These are phyloP conservation scores for Hemitrygon akajei DNA, from an alignment of 2,797 vertebrate species.

Conservation along the genomic window DNA sequence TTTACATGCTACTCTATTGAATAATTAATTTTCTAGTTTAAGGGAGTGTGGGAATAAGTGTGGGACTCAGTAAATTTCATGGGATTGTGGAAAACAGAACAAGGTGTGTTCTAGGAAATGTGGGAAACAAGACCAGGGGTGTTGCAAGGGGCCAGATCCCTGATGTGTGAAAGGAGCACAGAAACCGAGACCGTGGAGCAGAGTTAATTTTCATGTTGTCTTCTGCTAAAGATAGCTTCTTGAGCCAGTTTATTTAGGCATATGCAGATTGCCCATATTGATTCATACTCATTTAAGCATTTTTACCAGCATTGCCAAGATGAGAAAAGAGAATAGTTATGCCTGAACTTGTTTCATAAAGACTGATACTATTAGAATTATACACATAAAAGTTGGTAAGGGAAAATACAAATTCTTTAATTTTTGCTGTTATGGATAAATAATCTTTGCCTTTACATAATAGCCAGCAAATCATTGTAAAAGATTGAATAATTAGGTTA, in stretches of 20 bases:
- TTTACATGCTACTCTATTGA: too few relatives aligned
- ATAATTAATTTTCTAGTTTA: too few relatives aligned
- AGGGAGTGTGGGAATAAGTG: too few relatives aligned
- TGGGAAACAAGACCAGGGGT: too few relatives aligned
- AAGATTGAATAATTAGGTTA: neutral
- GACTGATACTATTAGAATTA: neutral
- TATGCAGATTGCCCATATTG: neutral
- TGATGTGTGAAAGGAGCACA: too few relatives aligned
- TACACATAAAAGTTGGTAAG: neutral
- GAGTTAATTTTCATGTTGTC: neutral
- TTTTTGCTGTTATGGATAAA: neutral
- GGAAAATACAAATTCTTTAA: neutral
- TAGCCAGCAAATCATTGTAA: neutral
- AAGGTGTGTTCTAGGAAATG: too few relatives aligned
- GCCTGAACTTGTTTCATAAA: neutral
- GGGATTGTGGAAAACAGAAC: too few relatives aligned
- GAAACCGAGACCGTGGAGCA: too few relatives aligned
- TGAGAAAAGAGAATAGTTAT: neutral
- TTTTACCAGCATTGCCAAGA: neutral
- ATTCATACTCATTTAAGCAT: neutral
- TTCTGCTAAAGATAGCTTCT: neutral
- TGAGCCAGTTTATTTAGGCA: neutral
- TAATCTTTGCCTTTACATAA: neutral
- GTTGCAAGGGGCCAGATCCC: too few relatives aligned
- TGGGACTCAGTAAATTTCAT: too few relatives aligned